Percentiles rank a stretch among this genome's conserved stretches.
Conservation (phyloP, 2,888 invertebrate species). For the Ptilodon capucinus region DNA sequence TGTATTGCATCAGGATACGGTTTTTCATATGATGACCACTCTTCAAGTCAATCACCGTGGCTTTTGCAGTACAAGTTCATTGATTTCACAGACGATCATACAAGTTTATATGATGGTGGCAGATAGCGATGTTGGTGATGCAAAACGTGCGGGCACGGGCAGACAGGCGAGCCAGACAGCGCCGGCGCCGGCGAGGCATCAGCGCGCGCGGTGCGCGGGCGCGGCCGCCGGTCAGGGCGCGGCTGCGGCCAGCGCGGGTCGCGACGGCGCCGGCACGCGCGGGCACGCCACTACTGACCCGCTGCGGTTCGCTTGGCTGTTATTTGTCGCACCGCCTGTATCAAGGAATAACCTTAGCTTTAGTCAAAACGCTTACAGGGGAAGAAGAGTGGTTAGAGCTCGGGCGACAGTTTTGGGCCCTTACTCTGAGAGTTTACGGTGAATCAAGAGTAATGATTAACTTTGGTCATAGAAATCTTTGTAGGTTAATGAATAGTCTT, state of each 20-base stretch:
- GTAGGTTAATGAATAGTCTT: too few species aligned
- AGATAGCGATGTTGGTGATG: conserved; percentile 46
- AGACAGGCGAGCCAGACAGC: conserved; percentile 71
- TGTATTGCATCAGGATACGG: conserved; percentile 4
- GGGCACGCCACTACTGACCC: conserved; percentile 84
- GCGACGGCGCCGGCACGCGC: conserved; percentile 82
- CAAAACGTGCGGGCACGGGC: conserved; percentile 56
- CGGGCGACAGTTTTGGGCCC: too few species aligned
- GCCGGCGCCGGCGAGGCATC: conserved; percentile 63
- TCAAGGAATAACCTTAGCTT: conserved; percentile 9
- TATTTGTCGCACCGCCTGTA: conserved; percentile 65
- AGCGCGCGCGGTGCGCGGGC: conserved; percentile 71
- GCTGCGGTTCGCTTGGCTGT: conserved; percentile 61
- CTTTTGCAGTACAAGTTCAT: neutral
- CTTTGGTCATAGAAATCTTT: too few species aligned
- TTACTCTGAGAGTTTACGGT: too few species aligned
- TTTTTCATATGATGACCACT: conserved; percentile 7
- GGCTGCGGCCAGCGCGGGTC: conserved; percentile 71
- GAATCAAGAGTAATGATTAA: too few species aligned
- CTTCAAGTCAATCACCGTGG: neutral
- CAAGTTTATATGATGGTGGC: conserved; percentile 43
- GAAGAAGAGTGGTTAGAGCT: too few species aligned
- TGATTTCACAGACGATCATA: neutral
- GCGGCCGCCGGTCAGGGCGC: conserved; percentile 73
- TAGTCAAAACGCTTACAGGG: neutral